Percentiles rank a stretch among this genome's conserved stretches.
Conservation (phyloP, 2,113 vertebrate genomes). For the Saiga tatarica region DNA sequence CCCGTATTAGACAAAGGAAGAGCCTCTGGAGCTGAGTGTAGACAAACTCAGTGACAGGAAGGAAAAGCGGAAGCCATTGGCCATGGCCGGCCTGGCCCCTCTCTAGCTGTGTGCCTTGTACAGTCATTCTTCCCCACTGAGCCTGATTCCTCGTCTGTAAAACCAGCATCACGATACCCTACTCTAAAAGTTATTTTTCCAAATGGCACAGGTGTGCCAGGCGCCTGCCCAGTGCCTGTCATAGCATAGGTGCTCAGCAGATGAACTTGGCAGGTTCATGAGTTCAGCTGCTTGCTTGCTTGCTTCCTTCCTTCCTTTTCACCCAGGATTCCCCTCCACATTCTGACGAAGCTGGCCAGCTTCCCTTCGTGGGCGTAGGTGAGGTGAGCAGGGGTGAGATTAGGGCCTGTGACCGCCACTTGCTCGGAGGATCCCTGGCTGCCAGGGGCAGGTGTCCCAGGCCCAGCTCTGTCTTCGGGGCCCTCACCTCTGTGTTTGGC, state of each 20-base stretch:
- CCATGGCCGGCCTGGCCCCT: background rate
- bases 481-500: background rate
- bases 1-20: background rate
- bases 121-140: background rate
- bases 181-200: background rate
- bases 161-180: background rate
- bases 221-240: background rate
- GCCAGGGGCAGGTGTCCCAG: background rate
- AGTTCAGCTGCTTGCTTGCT: background rate
- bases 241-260: background rate
- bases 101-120: background rate
- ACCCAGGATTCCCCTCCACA: background rate
- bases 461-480: background rate
- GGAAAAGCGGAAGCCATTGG: background rate
- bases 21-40: background rate
- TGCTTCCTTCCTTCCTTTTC: background rate
- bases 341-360: background rate
- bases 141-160: background rate
- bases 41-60: background rate
- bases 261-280: background rate
- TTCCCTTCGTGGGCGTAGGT: background rate
- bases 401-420: background rate
- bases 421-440: background rate
- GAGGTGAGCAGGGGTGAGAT: background rate
- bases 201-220: background rate